Evolutionary conservation across 2,797 vertebrate species (phyloP), one percentile per base, ranked within the genome.

Genomic region (Thamnophis elegans): DNA sequence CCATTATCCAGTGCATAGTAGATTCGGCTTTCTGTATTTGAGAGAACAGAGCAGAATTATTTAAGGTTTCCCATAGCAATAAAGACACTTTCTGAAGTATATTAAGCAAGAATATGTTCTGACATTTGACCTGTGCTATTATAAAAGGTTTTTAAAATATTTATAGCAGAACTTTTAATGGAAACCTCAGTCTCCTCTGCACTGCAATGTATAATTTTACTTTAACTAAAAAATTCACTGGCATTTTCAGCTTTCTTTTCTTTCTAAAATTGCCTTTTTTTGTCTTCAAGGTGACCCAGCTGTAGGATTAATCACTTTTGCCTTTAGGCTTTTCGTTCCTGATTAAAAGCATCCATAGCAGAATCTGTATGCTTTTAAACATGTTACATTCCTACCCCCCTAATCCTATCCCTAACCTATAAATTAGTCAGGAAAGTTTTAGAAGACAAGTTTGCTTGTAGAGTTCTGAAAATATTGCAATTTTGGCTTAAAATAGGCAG

Each of bases 401-500:
- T 36, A 73, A 73, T 2, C 65, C n/a, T 68, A 18, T 18, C n/a
- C 6, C 65, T 73, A 73, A 25, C 47, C 82, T 92, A 51, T 12
- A 91, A 91, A 92, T 59, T 0, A 0, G 12, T 1, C 6, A 10
- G 25, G 12, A 3, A 88, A 85, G 87, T 0, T 36, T 55, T 26
- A 0, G 93, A 28, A 94, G 54, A 90, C 53, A 59, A 91, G 89
- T 94, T 94, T 91, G 92, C 93, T 28, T 26, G 89, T 94, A 73
- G 91, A 94, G 85, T 89, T 85, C 91, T 92, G 91, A 94, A 94
- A 94, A 91, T 92, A 68, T 91, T 65, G 87, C 2, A 32, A 0
- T 93, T 93, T 89, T 92, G 94, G 95, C 93, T 58, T 96, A 93
- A 95, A 96, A 90, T 3, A 54, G 95, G 92, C 88, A 26, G 92